These are phyloP conservation scores for Tauraco erythrolophus DNA, from an alignment of 2,113 vertebrate species.

Conservation along the genomic window DNA sequence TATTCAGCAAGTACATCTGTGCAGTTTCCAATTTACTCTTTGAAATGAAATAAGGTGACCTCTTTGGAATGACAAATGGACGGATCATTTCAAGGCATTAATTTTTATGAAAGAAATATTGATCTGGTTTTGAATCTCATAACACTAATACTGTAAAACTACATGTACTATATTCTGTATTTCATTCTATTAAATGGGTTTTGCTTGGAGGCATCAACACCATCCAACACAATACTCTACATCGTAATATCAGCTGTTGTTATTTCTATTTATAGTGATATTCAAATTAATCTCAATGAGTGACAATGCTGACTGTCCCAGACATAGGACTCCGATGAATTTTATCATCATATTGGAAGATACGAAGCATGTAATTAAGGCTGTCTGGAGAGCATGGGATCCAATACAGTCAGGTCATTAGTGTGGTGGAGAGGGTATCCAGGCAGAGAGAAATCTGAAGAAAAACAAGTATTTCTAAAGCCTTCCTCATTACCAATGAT, in stretches of 20 bases:
- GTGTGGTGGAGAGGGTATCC: neutral
- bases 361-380: constrained; percentile 54
- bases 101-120: constrained; percentile 61
- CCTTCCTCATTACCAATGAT: neutral
- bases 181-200: constrained; percentile 38
- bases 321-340: neutral
- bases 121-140: constrained; percentile 48
- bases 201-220: constrained; percentile 16
- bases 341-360: constrained; percentile 47
- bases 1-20: neutral
- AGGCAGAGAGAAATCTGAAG: neutral
- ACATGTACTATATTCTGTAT: neutral
- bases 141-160: constrained; percentile 12
- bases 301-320: constrained; percentile 37
- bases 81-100: constrained; percentile 43
- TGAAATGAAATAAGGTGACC: constrained; percentile 39
- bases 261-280: constrained; percentile 52
- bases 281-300: constrained; percentile 42
- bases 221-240: neutral
- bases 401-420: constrained; percentile 19
- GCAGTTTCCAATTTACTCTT: neutral
- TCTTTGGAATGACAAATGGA: constrained; percentile 49
- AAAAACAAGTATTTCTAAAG: neutral
- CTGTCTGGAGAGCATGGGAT: constrained; percentile 42
- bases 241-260: constrained; percentile 31